Evolutionary conservation across 2,888 invertebrate species (phyloP).

Genomic region (Dastarcus helophoroides): DNA sequence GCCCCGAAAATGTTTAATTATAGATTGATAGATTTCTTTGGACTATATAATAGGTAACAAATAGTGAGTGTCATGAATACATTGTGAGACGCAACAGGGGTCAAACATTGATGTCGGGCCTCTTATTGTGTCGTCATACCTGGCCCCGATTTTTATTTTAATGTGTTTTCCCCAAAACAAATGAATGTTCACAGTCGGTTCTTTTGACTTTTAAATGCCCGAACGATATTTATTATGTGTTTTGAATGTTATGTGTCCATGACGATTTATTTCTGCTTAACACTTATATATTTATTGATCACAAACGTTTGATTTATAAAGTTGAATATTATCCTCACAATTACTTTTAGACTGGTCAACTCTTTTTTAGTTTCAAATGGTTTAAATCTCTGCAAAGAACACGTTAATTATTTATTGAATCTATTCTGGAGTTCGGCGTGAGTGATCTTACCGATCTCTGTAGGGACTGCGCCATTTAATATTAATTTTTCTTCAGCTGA

Average conservation of each 20-base stretch:
- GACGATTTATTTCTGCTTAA: slow-evolving; percentile 31
- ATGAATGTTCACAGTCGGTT: slow-evolving; percentile 35
- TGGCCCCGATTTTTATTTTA: slow-evolving; percentile 38
- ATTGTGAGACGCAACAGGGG: slow-evolving; percentile 32
- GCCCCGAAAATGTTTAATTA: slow-evolving; percentile 32
- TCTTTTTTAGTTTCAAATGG: too few relatives aligned
- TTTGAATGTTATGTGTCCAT: slow-evolving; percentile 34
- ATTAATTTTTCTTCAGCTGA: too few relatives aligned
- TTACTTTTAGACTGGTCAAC: too few relatives aligned
- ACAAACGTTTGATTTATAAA: too few relatives aligned
- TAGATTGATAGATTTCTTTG: slow-evolving; percentile 35
- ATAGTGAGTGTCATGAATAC: slow-evolving; percentile 36
- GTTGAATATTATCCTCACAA: too few relatives aligned
- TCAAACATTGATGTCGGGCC: slow-evolving; percentile 24
- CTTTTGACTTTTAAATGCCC: slow-evolving; percentile 34
- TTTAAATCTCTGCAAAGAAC: too few relatives aligned
- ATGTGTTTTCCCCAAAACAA: slow-evolving; percentile 39
- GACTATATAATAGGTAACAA: slow-evolving; percentile 35
- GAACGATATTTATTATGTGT: slow-evolving; percentile 35
- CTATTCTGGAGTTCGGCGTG: too few relatives aligned
- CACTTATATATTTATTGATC: slow-evolving; percentile 30
- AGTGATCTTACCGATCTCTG: too few relatives aligned
- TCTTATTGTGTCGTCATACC: slow-evolving; percentile 38
- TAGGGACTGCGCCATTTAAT: too few relatives aligned
- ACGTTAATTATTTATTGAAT: too few relatives aligned